phyloP scores from a whole-genome alignment of 2,113 vertebrate genomes.

The Coptodon bakossiorum region DNA sequence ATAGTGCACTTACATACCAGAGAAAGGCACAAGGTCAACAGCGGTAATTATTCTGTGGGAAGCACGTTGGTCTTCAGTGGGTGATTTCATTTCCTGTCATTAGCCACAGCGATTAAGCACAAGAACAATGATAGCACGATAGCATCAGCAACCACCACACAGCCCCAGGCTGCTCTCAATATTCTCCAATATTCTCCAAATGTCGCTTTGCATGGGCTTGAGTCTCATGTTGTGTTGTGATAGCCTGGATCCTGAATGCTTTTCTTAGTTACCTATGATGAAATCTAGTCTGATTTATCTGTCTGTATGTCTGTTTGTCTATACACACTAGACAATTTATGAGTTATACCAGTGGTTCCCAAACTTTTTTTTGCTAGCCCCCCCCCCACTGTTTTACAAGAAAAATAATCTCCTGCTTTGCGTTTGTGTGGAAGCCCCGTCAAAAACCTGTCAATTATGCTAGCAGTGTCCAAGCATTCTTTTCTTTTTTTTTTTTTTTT shows the following conservation, averaged over 20 bases:
- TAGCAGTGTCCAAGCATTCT: not conserved
- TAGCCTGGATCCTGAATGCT: not conserved
- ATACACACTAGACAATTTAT: not conserved
- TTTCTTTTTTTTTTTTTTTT: not conserved
- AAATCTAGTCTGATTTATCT: not conserved
- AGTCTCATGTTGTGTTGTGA: not conserved
- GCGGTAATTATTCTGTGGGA: constrained; percentile 54
- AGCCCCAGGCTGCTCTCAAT: constrained; percentile 2
- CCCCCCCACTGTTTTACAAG: not conserved
- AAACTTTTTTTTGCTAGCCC: not conserved
- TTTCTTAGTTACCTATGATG: not conserved
- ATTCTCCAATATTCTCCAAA: not conserved
- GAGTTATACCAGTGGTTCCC: not conserved
- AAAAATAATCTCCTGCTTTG: not conserved
- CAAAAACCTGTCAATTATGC: not conserved
- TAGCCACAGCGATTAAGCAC: constrained; percentile 64
- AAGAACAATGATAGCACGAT: constrained; percentile 44
- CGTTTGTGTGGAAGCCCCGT: not conserved
- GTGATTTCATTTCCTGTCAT: constrained; percentile 62
- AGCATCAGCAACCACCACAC: constrained; percentile 17
- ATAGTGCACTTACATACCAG: not conserved
- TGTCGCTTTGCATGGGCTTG: not conserved
- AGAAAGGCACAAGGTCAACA: constrained; percentile 60
- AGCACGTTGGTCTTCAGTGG: constrained; percentile 34
- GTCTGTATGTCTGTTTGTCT: not conserved